phyloP scores from a whole-genome alignment of 2,888 invertebrate genomes.

The Thysanoteuthis rhombus region DNA sequence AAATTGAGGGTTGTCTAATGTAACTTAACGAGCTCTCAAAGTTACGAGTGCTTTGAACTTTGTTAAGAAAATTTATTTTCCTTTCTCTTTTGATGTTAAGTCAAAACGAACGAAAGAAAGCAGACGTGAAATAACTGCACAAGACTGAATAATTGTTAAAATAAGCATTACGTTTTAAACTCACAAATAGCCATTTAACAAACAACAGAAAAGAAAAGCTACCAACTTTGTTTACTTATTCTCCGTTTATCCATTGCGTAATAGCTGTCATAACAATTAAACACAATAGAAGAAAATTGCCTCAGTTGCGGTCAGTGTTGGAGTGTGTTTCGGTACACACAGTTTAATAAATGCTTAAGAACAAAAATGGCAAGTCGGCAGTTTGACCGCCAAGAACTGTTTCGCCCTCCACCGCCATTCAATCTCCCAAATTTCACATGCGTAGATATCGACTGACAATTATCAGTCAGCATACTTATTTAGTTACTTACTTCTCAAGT shows the following conservation, averaged over 20 bases:
- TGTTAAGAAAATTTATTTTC: neutral
- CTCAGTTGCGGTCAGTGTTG: neutral
- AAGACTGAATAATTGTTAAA: constrained; percentile 12
- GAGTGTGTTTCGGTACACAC: constrained; percentile 12
- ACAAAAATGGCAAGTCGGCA: neutral
- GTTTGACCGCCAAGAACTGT: neutral
- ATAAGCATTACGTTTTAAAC: neutral
- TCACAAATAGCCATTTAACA: neutral
- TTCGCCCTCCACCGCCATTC: neutral
- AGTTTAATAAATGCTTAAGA: neutral
- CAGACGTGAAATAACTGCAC: neutral
- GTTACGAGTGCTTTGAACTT: neutral
- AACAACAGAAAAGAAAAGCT: neutral
- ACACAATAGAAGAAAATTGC: constrained; percentile 12
- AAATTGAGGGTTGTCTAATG: neutral
- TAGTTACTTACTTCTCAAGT: neutral
- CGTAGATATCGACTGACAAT: neutral
- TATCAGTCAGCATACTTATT: neutral
- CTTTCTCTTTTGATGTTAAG: neutral
- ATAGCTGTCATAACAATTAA: constrained; percentile 12
- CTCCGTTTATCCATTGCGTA: neutral
- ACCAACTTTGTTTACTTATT: neutral
- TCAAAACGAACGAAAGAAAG: neutral
- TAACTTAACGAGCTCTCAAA: neutral
- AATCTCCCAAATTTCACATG: neutral